A percentile compares a stretch with the other conserved stretches of the same genome.
phyloP scores from a whole-genome alignment of 2,113 vertebrate genomes.

The Onychostoma macrolepis region DNA sequence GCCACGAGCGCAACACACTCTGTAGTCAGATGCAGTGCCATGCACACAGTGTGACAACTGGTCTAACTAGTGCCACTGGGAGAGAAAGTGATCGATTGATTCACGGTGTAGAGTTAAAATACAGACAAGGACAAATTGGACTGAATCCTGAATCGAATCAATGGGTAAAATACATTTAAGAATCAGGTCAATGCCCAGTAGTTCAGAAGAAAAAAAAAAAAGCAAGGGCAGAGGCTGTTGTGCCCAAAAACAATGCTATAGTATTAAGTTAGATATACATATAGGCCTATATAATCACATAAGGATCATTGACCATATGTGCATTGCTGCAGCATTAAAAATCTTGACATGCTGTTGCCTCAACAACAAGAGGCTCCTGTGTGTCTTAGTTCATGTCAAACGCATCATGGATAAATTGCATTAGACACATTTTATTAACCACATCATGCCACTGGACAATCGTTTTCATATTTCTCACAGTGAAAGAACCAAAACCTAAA shows the following conservation, averaged over 20 bases:
- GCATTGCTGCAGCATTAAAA: background rate
- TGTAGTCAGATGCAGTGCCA: conserved; percentile 45
- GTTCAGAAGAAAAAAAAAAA: background rate
- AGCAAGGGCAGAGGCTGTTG: background rate
- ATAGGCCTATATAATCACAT: background rate
- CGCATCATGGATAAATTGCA: background rate
- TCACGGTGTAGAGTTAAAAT: conserved; percentile 3
- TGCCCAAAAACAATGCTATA: background rate
- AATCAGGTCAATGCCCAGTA: background rate
- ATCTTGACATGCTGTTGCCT: background rate
- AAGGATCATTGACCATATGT: background rate
- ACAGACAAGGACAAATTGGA: conserved; percentile 31
- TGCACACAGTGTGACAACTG: conserved; percentile 55
- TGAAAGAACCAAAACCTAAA: background rate
- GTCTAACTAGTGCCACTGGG: conserved; percentile 23
- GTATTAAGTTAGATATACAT: background rate
- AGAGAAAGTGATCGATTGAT: conserved; percentile 44
- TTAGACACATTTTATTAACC: background rate
- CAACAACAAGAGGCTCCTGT: background rate
- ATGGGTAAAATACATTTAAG: background rate
- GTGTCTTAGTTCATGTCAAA: background rate
- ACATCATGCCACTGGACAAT: background rate
- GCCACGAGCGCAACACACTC: conserved; percentile 42
- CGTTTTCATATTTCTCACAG: background rate
- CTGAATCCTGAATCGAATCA: conserved; percentile 19